Base-by-base conservation (phyloP, 2,797 vertebrate species). In the Chloroceryle amazona region DNA sequence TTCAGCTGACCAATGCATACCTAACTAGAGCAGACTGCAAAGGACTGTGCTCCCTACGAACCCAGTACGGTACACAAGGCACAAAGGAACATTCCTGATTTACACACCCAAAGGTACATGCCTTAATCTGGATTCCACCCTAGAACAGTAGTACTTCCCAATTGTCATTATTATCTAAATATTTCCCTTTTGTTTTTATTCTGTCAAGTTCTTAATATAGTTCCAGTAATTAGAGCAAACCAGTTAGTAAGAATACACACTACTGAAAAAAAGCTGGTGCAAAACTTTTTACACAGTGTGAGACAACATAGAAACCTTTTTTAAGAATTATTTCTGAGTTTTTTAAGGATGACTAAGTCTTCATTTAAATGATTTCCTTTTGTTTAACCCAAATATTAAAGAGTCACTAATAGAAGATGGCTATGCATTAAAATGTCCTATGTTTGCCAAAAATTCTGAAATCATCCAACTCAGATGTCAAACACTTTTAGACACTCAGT, bases 261-360 rank as follows among this genome's bases (percentile, higher is more conserved):
- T 21, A 73, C 22, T 23, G 26, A 86, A 90, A 31, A 73, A 82
- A 78, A 94, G 12, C 9, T 8, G 10, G 21, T n/a, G 33, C 52
- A 60, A 73, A 29, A 60, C 26, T 65, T 73, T 21, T 44, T 55
- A 61, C 26, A 29, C 8, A 61, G 37, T 11, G 17, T 49, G 80
- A 49, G 35, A 76, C 31, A 55, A 54, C 42, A 55, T 0, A 91
- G 60, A 87, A 63, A 31, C 13, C 7, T 63, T 73, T 67, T 8
- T 0, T 2, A 42, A 42, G 87, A 76, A 81, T 20, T 67, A 54
- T 78, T 86, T 91, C 67, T 81, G 44, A 67, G 29, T 70, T 83
- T 33, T 63, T 86, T 92, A 70, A 72, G 58, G 82, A 76, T 85
- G 89, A 94, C 39, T 94, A 89, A 89, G 47, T 88, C 65, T 83